Percentiles rank a stretch among this genome's conserved stretches.
These are phyloP conservation scores for Odontomyia ornata DNA, from an alignment of 2,888 invertebrate species.

Conservation along the genomic window DNA sequence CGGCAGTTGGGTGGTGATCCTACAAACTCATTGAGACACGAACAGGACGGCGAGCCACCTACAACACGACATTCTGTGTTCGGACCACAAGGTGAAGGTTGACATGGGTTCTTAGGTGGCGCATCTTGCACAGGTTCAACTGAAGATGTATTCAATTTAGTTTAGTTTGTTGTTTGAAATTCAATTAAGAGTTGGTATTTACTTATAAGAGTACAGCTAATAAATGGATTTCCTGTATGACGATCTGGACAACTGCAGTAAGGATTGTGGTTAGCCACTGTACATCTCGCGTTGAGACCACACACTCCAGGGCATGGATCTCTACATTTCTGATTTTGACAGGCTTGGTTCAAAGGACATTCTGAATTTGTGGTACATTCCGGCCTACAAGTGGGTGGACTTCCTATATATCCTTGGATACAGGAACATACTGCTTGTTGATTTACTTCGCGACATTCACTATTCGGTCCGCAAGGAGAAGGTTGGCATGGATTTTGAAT, in stretches of 20 bases:
- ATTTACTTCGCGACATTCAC: constrained; percentile 68
- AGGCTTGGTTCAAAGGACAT: constrained; percentile 71
- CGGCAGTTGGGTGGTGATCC: constrained; percentile 78
- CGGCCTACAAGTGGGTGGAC: constrained; percentile 78
- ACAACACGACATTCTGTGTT: constrained; percentile 78
- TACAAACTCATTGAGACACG: constrained; percentile 73
- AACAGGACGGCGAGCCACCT: constrained; percentile 64
- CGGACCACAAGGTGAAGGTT: constrained; percentile 74
- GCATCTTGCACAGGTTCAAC: constrained; percentile 53
- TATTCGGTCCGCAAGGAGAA: constrained; percentile 72
- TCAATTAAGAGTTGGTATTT: neutral
- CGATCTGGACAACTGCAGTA: constrained; percentile 73
- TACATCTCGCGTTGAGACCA: constrained; percentile 73
- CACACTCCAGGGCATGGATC: constrained; percentile 80
- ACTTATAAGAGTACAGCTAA: constrained; percentile 64
- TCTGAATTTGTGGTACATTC: constrained; percentile 79
- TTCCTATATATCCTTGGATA: constrained; percentile 69
- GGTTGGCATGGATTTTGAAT: constrained; percentile 66
- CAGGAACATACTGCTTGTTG: constrained; percentile 69
- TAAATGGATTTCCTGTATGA: constrained; percentile 74
- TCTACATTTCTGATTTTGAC: constrained; percentile 74
- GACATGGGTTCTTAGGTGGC: constrained; percentile 63
- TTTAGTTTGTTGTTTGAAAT: neutral
- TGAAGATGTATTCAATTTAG: constrained; percentile 32
- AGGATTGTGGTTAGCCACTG: constrained; percentile 77